These are phyloP conservation scores for Falco rusticolus DNA, from an alignment of 2,797 vertebrate species.

Conservation along the genomic window DNA sequence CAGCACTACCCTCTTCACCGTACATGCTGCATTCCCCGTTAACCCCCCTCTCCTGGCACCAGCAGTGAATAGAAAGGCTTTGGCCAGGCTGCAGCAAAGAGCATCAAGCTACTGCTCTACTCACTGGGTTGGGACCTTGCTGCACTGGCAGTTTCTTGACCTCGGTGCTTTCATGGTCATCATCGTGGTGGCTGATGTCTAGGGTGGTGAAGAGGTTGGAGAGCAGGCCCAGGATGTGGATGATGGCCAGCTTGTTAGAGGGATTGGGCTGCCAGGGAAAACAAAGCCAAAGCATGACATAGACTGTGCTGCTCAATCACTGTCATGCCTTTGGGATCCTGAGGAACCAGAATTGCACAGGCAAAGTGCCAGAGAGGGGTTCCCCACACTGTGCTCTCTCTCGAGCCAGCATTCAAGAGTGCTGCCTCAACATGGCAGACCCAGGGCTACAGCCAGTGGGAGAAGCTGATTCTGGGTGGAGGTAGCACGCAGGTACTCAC, in stretches of 20 bases:
- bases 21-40: neutral
- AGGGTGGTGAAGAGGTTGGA: conserved; percentile 98
- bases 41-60: neutral
- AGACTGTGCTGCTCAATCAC: neutral
- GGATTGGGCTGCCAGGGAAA: conserved; percentile 90
- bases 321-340: neutral
- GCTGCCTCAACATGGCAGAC: neutral
- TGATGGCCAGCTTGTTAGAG: conserved; percentile 97
- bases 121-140: conserved; percentile 97
- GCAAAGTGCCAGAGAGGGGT: neutral
- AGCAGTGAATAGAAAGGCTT: neutral
- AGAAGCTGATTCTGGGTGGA: neutral
- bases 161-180: conserved; percentile 89
- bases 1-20: neutral
- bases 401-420: neutral
- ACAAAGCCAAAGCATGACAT: neutral
- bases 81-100: neutral
- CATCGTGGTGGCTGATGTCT: conserved; percentile 97
- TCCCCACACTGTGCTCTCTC: neutral
- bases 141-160: conserved; percentile 89
- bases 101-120: conserved; percentile 47
- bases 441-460: neutral
- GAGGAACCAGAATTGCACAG: neutral
- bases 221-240: conserved; percentile 96
- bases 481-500: conserved; percentile 73